Base-by-base conservation (phyloP, 2,888 invertebrate genomes). In the Luperina nickerlii region DNA sequence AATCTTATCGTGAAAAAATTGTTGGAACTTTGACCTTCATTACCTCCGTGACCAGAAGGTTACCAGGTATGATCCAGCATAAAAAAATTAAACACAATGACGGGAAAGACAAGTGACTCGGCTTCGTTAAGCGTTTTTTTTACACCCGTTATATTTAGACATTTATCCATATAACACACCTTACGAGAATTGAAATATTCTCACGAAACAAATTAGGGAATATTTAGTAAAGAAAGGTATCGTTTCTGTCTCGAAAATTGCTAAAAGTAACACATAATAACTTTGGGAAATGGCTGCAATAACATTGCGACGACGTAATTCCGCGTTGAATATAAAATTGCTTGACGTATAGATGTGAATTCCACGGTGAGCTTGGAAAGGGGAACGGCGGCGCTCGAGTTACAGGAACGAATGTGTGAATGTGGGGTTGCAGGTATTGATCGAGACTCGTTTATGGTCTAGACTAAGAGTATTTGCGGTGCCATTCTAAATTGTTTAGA, bases 141-240 rank as follows among this genome's bases (percentile, higher is more conserved):
- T 13, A 27, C 62, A 15, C 27, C 27, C 7, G 62, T 27, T 6
- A 27, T 27, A 27, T 27, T 62, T 5, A 57, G 65, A 85, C 60
- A 62, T 78, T 54, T 68, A 68, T 79, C 76, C 20, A 54, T 20
- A 54, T 18, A 78, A 54, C 8, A 68, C 18, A 72, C 62, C 66
- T 77, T 67, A 82, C 74, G 54, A 38, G n/a, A 84, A 86, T 84
- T 79, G 65, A 76, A 74, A 75, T 81, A 81, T 65, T 70, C 27
- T 72, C 38, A 38, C 42, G 20, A 27, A 1, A n/a, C 11, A 77
- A 83, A 81, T 78, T 80, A 77, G 68, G 72, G 62, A 63, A 87
- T 48, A 48, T 76, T 74, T 68, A 83, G 81, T 88, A 85, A 88
- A 78, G 54, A 60, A 38, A 45, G 54, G 51, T 75, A 75, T 71